These are phyloP conservation scores for Hippocampus guttulatus DNA, from an alignment of 2,113 vertebrate genomes.

Conservation along the genomic window DNA sequence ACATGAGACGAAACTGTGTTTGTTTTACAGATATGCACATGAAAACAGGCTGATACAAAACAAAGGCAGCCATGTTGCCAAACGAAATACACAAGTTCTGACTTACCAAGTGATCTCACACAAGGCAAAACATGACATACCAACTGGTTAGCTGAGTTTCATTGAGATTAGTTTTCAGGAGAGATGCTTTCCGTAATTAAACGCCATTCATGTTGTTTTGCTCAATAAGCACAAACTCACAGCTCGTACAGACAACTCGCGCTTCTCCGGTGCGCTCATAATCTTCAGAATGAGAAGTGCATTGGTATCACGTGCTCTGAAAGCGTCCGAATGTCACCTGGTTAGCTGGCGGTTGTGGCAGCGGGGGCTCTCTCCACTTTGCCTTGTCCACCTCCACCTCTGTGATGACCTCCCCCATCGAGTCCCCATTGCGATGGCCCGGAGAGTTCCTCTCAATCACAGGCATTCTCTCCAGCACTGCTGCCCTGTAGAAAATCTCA, in stretches of 20 bases:
- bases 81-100: neutral
- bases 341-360: conserved; percentile 37
- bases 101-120: neutral
- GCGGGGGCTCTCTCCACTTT: conserved; percentile 25
- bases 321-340: conserved; percentile 28
- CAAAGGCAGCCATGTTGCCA: neutral
- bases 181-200: neutral
- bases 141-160: neutral
- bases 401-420: conserved; percentile 40
- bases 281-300: neutral
- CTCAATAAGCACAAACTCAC: neutral
- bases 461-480: conserved; percentile 86
- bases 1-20: neutral
- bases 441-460: conserved; percentile 71
- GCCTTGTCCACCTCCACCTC: conserved; percentile 34
- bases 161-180: neutral
- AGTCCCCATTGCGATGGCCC: conserved; percentile 64
- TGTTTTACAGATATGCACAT: neutral
- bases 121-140: neutral
- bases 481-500: conserved; percentile 66
- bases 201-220: neutral
- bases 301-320: neutral
- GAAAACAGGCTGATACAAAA: neutral
- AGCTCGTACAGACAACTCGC: neutral
- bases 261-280: neutral